Evolutionary conservation across 2,113 vertebrate genomes (phyloP), one percentile per base, ranked within the genome.

Genomic region (Alces alces): DNA sequence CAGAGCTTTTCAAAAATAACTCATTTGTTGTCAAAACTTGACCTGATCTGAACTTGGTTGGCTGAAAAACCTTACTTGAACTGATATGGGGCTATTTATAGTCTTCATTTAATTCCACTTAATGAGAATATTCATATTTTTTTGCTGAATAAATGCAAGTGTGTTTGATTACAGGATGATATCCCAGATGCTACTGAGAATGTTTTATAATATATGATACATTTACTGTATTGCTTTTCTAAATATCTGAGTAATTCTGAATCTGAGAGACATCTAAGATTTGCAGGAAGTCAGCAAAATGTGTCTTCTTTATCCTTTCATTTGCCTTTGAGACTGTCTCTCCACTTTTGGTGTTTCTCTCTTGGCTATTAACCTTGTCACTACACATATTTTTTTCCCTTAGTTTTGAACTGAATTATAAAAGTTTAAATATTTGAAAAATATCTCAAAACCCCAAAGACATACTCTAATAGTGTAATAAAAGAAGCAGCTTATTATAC

Each of bases 91-190:
- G 73, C 66, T 96, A 94, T 96, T 97, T 97, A 96, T 91, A 93
- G 79, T 76, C 61, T 97, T 97, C 28, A 30, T 95, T 96, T 97
- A 91, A 97, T 96, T 64, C 89, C 45, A 61, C 52, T 93, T 94
- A 97, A 97, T 96, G 96, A 97, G 96, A 91, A 96, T 97, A 97
- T 97, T 89, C 55, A 79, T 96, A 83, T 28, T 93, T 97, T 92
- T 92, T 70, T 79, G 78, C 89, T 89, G 60, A 96, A 96, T 66
- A 97, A 97, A 89, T 86, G 96, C 79, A 89, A 93, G 96, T 91
- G n/a, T 91, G 54, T 93, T 98, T 97, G 94, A 97, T 96, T 97
- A 86, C 78, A 86, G 94, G 89, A 97, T 95, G 86, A 39, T 91
- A 36, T 60, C 52, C 52, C 83, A 91, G 91, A 92, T 86, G 55